phyloP scores from a whole-genome alignment of 2,888 invertebrate genomes.

The Latrodectus elegans region DNA sequence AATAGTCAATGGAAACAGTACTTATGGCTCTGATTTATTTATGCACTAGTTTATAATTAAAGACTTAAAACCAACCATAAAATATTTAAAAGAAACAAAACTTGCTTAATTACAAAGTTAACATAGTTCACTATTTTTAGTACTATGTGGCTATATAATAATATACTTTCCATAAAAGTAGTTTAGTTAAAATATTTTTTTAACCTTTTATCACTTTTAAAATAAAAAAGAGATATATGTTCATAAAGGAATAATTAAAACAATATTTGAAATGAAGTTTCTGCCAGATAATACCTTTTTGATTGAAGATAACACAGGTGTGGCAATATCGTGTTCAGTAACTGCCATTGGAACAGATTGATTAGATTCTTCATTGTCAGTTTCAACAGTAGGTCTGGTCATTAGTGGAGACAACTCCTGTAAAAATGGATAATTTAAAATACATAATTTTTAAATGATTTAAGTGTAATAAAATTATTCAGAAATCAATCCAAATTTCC shows the following conservation, averaged over 20 bases:
- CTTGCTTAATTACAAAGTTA: no score
- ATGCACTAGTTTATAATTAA: no score
- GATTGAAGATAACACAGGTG: slow-evolving; percentile 46
- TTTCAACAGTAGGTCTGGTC: slow-evolving; percentile 73
- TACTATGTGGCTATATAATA: no score
- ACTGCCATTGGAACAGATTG: slow-evolving; percentile 81
- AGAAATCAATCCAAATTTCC: no score
- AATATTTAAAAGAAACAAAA: no score
- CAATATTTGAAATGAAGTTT: background rate
- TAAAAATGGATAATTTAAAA: slow-evolving; percentile 36
- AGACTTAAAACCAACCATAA: no score
- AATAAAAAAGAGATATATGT: no score
- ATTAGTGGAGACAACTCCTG: slow-evolving; percentile 78
- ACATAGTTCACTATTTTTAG: no score
- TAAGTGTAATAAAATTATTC: background rate
- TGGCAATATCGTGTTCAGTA: slow-evolving; percentile 53
- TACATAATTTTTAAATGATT: background rate
- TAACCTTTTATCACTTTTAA: no score
- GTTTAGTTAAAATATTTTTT: background rate
- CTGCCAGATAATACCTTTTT: slow-evolving; percentile 58
- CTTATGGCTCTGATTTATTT: no score
- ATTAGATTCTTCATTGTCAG: slow-evolving; percentile 83
- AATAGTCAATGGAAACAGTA: no score
- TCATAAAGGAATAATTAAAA: no score
- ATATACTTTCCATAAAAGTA: background rate